phyloP scores from a whole-genome alignment of 2,113 vertebrate genomes.

The Coreoperca whiteheadi region DNA sequence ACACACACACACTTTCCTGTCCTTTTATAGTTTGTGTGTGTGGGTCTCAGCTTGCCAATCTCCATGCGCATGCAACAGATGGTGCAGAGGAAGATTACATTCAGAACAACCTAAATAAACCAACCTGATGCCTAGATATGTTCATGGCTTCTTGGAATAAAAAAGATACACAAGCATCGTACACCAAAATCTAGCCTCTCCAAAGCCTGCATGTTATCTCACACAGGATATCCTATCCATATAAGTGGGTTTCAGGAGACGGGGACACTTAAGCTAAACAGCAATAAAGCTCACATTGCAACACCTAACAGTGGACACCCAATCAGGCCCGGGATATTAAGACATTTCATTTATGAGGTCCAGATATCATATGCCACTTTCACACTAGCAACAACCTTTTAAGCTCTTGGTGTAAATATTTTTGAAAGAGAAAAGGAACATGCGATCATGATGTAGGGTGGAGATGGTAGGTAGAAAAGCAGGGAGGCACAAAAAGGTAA shows the following conservation, averaged over 20 bases:
- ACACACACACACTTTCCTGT: not conserved
- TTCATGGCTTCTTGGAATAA: conserved; percentile 47
- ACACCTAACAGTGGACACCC: conserved; percentile 36
- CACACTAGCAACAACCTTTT: conserved; percentile 15
- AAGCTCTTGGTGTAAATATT: conserved; percentile 34
- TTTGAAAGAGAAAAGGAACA: not conserved
- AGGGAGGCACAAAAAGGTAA: conserved; percentile 10
- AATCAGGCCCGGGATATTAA: conserved; percentile 44
- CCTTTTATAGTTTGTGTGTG: conserved; percentile 33
- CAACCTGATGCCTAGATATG: conserved; percentile 51
- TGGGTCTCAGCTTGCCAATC: conserved; percentile 54
- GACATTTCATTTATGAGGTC: conserved; percentile 47
- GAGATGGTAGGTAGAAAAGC: conserved; percentile 4
- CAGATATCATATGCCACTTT: conserved; percentile 45
- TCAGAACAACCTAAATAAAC: conserved; percentile 68
- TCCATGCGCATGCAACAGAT: conserved; percentile 55
- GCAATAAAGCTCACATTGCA: conserved; percentile 55
- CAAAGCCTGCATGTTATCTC: conserved; percentile 41
- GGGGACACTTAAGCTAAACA: conserved; percentile 59
- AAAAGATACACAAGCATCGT: conserved; percentile 21
- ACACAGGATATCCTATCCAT: conserved; percentile 9
- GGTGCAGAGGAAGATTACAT: conserved; percentile 63
- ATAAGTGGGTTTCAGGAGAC: conserved; percentile 53
- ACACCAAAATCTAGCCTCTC: conserved; percentile 15
- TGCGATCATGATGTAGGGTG: not conserved